Percentiles rank a stretch among this genome's conserved stretches.
Evolutionary conservation across 1,140 invertebrate species (phyloP).

Genomic region (Drosophila kurseongensis): DNA sequence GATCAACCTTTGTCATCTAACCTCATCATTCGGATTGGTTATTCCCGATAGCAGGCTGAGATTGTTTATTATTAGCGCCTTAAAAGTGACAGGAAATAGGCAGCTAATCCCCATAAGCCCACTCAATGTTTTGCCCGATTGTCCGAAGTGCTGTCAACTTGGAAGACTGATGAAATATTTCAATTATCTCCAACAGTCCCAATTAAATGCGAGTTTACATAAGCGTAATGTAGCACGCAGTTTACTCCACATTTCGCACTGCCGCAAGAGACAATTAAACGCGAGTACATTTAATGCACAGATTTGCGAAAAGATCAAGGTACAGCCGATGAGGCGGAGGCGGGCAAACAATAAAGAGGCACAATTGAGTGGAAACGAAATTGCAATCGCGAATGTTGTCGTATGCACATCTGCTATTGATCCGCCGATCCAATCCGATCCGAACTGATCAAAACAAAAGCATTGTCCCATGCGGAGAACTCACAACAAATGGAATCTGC

Average conservation of each 20-base stretch:
- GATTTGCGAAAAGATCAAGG: conserved; percentile 75
- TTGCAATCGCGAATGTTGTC: conserved; percentile 15
- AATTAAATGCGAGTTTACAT: conserved; percentile 56
- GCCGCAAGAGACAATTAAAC: conserved; percentile 49
- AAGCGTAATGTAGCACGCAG: conserved; percentile 61
- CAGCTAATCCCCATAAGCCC: not conserved
- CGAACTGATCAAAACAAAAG: conserved; percentile 62
- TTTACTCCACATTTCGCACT: conserved; percentile 63
- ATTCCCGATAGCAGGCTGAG: not conserved
- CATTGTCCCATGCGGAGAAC: conserved; percentile 53
- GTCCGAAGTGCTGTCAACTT: conserved; percentile 2
- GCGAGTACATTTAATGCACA: conserved; percentile 49
- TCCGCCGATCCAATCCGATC: conserved; percentile 19
- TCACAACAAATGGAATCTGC: conserved; percentile 42
- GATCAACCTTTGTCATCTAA: conserved; percentile 38
- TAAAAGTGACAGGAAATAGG: no score
- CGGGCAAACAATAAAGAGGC: conserved; percentile 43
- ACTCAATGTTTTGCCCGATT: not conserved
- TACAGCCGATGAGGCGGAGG: conserved; percentile 37
- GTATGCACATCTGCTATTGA: conserved; percentile 38
- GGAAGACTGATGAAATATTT: conserved; percentile 16
- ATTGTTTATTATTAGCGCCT: not conserved
- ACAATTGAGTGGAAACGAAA: conserved; percentile 62
- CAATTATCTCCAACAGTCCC: conserved; percentile 53
- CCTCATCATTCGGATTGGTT: not conserved